Conservation (phyloP, 2,797 vertebrate species). For the Bufotes viridis region DNA sequence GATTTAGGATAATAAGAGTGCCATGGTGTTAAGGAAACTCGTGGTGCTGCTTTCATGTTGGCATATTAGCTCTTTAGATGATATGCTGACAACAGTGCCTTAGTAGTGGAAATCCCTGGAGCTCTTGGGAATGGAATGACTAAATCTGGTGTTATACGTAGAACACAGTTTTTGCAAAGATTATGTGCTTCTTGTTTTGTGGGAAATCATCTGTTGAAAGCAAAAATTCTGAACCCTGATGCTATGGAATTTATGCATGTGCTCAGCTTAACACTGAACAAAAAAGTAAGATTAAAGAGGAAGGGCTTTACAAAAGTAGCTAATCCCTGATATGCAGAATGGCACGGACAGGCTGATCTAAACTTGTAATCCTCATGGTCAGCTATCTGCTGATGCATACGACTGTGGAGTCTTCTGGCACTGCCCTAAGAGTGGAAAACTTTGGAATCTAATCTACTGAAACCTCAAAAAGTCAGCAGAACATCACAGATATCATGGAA, state of each 20-base stretch:
- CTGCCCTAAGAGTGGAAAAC: neutral
- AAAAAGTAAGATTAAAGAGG: conserved; percentile 36
- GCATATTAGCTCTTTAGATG: neutral
- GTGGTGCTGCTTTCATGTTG: conserved; percentile 33
- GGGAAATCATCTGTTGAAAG: conserved; percentile 39
- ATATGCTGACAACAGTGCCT: conserved; percentile 27
- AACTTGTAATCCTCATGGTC: conserved; percentile 15
- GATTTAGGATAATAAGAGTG: neutral
- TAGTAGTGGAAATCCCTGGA: conserved; percentile 14
- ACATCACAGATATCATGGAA: neutral
- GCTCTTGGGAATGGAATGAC: conserved; percentile 25
- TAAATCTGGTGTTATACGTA: conserved; percentile 8
- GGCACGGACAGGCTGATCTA: conserved; percentile 20
- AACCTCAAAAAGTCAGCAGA: neutral
- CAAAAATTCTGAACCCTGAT: conserved; percentile 21
- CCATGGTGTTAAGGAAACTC: conserved; percentile 24
- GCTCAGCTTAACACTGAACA: conserved; percentile 37
- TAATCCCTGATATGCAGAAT: conserved; percentile 49
- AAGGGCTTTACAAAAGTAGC: conserved; percentile 35
- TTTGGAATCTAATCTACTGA: neutral
- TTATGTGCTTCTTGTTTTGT: conserved; percentile 21
- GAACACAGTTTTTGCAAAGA: neutral
- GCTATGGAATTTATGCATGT: conserved; percentile 34
- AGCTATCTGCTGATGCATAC: neutral
- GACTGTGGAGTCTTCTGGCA: neutral